Evolutionary conservation across 2,888 invertebrate genomes (phyloP), one percentile per base, ranked within the genome.

Genomic region (Nomada fabriciana): DNA sequence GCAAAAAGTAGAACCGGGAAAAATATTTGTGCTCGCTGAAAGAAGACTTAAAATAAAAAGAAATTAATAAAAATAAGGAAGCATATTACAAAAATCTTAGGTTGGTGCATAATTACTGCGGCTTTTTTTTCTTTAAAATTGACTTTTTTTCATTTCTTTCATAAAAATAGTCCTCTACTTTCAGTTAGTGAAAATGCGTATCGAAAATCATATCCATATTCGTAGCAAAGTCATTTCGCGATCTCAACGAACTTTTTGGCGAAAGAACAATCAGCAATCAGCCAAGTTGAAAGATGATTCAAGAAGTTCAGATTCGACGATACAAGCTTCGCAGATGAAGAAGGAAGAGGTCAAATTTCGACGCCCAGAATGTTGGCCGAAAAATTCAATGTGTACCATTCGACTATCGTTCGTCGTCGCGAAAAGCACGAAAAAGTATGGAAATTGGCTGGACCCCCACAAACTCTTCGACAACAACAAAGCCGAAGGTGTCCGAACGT

Each of bases 161-260:
- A 43, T 20, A 10, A 61, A 42, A 43, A 42, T 61, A 61, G 2
- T 42, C 61, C 11, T 61, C 20, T 29, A 3, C 29, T 25, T 25
- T 57, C 13, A 25, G 25, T 3, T 57, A 13, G 13, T 29, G 13
- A 25, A 25, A 57, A 23, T 57, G 57, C 57, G 57, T 57, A 13
- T 57, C 57, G 57, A 57, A 13, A 57, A 57, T 47, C 43, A 3
- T 47, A 18, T 15, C 5, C 63, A 63, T 63, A 63, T 63, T 63
- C 63, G 63, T 15, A 47, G 13, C 15, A 47, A 1, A 47, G 47
- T 47, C 47, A 43, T 43, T 43, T 43, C 60, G 53, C 68, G 70
- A 52, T 61, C 61, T 61, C 20, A 71, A 71, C 36, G 71, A 72
- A 63, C 55, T 72, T 53, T 72, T 72, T 50, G 72, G 72, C 36